Conservation (phyloP, 2,113 vertebrate species). For the Nesoenas mayeri region DNA sequence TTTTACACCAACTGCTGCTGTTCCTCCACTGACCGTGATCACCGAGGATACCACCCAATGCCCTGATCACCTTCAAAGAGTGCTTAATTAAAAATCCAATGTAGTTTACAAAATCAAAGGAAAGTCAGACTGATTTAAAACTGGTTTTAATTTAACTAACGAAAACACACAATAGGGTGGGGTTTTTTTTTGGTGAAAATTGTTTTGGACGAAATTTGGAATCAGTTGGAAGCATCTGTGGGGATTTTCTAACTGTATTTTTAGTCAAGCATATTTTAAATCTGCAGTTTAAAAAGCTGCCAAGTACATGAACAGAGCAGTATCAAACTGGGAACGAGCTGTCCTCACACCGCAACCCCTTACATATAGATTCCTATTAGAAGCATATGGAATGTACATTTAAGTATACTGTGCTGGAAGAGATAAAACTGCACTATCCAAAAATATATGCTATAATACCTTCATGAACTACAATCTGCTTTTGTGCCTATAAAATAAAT, state of each 20-base stretch:
- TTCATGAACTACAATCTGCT: slow-evolving; percentile 38
- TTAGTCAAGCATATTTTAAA: slow-evolving; percentile 37
- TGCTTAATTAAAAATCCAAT: slow-evolving; percentile 13
- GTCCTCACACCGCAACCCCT: not conserved
- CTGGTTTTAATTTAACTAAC: not conserved
- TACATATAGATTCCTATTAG: not conserved
- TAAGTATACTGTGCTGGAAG: not conserved
- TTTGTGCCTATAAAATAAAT: slow-evolving; percentile 44
- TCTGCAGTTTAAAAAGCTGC: slow-evolving; percentile 8
- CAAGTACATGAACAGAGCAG: not conserved
- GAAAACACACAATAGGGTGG: not conserved
- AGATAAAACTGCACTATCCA: slow-evolving; percentile 43
- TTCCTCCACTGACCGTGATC: not conserved
- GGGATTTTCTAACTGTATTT: not conserved
- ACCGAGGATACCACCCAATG: slow-evolving; percentile 17
- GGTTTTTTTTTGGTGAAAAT: not conserved
- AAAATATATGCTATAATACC: slow-evolving; percentile 7
- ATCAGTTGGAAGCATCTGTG: not conserved
- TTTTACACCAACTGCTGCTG: not conserved
- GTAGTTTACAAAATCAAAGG: not conserved
- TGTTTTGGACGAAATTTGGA: not conserved
- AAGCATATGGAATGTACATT: slow-evolving; percentile 22
- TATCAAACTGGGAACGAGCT: slow-evolving; percentile 10
- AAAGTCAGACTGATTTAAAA: not conserved
- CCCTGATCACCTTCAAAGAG: not conserved